These are phyloP conservation scores for Urocitellus parryii DNA, from an alignment of 2,113 vertebrate genomes.

Conservation along the genomic window DNA sequence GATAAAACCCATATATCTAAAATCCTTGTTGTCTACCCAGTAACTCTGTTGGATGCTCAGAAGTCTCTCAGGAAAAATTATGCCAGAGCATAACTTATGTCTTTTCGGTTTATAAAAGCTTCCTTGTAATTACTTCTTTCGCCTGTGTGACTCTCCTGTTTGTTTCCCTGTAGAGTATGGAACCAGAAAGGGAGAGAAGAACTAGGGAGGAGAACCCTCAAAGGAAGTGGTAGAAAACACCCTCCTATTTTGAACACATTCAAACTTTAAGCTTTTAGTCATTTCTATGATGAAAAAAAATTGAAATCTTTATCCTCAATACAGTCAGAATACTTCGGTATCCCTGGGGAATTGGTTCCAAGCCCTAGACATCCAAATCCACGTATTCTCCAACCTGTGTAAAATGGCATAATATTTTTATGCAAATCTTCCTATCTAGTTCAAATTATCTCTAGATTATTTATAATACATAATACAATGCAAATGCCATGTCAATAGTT, in stretches of 20 bases:
- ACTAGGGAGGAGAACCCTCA: background rate
- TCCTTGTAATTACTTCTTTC: slow-evolving; percentile 61
- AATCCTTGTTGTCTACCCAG: slow-evolving; percentile 66
- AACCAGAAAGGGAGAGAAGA: background rate
- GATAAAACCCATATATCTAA: slow-evolving; percentile 71
- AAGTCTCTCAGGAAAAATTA: slow-evolving; percentile 79
- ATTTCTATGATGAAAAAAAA: background rate
- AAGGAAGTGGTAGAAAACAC: background rate
- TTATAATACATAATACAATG: background rate
- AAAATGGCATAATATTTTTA: background rate
- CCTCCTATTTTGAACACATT: background rate
- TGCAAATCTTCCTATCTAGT: background rate
- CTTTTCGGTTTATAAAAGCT: slow-evolving; percentile 65
- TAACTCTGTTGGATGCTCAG: slow-evolving; percentile 70
- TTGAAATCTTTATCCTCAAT: background rate
- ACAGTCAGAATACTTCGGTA: background rate
- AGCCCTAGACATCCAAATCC: background rate
- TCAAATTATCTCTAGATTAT: background rate
- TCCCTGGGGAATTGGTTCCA: accelerated
- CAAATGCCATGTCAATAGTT: background rate
- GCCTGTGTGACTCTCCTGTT: background rate
- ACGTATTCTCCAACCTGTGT: background rate
- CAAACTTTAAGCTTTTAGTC: background rate
- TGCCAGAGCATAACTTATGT: slow-evolving; percentile 66
- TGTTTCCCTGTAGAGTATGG: background rate